A percentile compares a stretch with the other conserved stretches of the same genome.
Conservation (phyloP, 2,888 invertebrate genomes). For the Drosophila meridiana region DNA sequence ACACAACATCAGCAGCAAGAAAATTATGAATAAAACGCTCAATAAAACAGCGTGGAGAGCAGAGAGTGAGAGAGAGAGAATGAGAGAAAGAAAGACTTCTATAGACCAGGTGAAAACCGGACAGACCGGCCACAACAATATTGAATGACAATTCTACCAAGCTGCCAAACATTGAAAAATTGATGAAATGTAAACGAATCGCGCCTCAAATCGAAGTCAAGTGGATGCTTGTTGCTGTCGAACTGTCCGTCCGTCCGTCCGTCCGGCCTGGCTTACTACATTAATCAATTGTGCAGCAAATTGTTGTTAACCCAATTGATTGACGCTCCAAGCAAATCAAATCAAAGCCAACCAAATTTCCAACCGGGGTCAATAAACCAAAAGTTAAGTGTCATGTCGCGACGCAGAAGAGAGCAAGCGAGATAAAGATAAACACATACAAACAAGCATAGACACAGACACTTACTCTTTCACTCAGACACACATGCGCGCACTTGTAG, state of each 20-base stretch:
- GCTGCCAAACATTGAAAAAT: conserved; percentile 31
- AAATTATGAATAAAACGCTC: conserved; percentile 75
- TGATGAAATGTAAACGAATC: conserved; percentile 23
- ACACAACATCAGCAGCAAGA: conserved; percentile 53
- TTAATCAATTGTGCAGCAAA: conserved; percentile 69
- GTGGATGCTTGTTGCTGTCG: conserved; percentile 22
- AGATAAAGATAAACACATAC: conserved; percentile 16
- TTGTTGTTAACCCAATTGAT: conserved; percentile 66
- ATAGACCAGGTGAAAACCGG: conserved; percentile 67
- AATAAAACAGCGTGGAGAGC: conserved; percentile 42
- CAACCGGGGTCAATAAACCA: conserved; percentile 64
- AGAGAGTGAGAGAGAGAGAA: background rate
- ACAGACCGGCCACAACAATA: conserved; percentile 58
- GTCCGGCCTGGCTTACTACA: conserved; percentile 33
- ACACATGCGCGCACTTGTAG: conserved; percentile 5
- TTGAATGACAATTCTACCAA: conserved; percentile 54
- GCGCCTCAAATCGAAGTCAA: conserved; percentile 30
- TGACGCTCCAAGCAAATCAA: conserved; percentile 46
- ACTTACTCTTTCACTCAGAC: conserved; percentile 7
- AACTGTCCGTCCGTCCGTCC: background rate
- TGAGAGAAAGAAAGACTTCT: background rate
- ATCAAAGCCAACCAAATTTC: conserved; percentile 39
- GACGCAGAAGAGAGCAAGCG: conserved; percentile 3
- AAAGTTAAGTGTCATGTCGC: conserved; percentile 50
- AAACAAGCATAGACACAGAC: conserved; percentile 19